Evolutionary conservation across 2,888 invertebrate genomes (phyloP), one percentile per base, ranked within the genome.

Genomic region (Mesorhabditis spiculigera): DNA sequence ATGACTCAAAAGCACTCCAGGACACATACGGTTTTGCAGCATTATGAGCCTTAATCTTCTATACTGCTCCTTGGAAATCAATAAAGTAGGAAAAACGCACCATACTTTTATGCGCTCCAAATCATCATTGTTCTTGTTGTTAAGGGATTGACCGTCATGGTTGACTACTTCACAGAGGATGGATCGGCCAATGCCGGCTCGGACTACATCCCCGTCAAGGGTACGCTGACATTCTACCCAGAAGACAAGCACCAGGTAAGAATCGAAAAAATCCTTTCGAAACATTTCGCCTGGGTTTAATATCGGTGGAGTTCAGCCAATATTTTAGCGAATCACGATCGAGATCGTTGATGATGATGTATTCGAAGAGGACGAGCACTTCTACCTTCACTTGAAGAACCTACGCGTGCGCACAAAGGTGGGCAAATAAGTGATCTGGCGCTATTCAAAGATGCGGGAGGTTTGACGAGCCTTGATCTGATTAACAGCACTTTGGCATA

Each of bases 301-400:
- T 28, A 28, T 28, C 4, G 43, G 28, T 45, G 66, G 45, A 44
- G n/a, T 63, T 67, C 43, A 63, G n/a, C 28, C n/a, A n/a, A 41
- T n/a, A 61, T 43, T 70, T 67, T 61, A 71, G 74, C 78, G 79
- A 65, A 85, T 86, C 73, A 76, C 90, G 70, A 90, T 98, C 68
- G 93, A 94, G 86, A 94, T 98, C 65, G 94, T 98, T 79, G 98
- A 99, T 85, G 98, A 99, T 86, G 98, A 98, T 81, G 93, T 98
- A 0, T 98, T 98, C 87, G 98, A 98, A 87, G 95, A 96, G 86
- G 98, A 99, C 87, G 98, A 99, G 88, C 95, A 98, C 88, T 98
- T 98, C 88, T 98, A 93, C 87, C 91, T 97, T 70, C 91, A 94
- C 67, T 86, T 90, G 69, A 87, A 87, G 81, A 90, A 90, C 85